phyloP scores from a whole-genome alignment of 2,113 vertebrate genomes.

The Poeciliopsis occidentalis region DNA sequence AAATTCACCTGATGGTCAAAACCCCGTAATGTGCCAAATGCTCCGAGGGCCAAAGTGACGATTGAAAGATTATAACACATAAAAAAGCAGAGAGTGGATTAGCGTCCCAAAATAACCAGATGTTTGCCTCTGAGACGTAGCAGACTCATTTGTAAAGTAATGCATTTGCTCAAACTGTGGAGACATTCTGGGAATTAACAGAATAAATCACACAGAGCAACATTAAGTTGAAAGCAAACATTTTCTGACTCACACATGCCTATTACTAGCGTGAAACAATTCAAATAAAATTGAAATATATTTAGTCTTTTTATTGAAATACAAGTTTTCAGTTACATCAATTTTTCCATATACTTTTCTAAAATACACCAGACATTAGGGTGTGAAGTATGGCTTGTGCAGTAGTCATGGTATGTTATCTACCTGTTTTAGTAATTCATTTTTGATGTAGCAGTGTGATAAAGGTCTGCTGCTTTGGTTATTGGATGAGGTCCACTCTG shows the following conservation, averaged over 20 bases:
- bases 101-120: background rate
- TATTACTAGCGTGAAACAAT: conserved; percentile 12
- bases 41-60: background rate
- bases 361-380: no score
- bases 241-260: conserved; percentile 29
- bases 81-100: background rate
- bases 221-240: background rate
- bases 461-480: no score
- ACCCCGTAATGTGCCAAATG: background rate
- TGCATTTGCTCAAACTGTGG: conserved; percentile 15
- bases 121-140: background rate
- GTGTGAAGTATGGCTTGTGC: no score
- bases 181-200: conserved; percentile 14
- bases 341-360: no score
- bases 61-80: no score
- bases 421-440: no score
- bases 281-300: background rate
- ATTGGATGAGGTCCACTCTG: no score
- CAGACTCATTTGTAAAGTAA: background rate
- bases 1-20: background rate
- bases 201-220: background rate
- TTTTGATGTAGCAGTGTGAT: no score
- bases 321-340: no score
- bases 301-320: no score
- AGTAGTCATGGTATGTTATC: no score